Evolutionary conservation across 2,888 invertebrate species (phyloP).

Genomic region (Dicyrtomina minuta): DNA sequence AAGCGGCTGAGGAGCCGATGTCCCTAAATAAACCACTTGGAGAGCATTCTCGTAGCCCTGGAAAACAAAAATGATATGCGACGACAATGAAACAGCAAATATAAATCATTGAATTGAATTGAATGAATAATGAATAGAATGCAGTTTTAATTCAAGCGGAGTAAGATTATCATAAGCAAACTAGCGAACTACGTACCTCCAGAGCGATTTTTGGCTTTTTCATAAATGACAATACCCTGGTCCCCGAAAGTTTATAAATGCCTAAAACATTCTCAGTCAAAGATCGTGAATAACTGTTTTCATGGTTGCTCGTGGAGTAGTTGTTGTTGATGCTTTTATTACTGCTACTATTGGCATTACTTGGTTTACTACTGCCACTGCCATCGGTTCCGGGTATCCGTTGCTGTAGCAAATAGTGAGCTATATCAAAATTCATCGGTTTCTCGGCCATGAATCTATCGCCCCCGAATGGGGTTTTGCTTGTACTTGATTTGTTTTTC

Average conservation of each 20-base stretch:
- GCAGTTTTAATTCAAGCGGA: too few species aligned
- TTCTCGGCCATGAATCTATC: slow-evolving; percentile 52
- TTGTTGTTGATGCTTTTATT: slow-evolving; percentile 33
- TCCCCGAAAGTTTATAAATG: slow-evolving; percentile 46
- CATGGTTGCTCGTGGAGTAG: slow-evolving; percentile 26
- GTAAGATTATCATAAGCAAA: neutral
- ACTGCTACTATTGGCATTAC: slow-evolving; percentile 15
- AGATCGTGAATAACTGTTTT: slow-evolving; percentile 43
- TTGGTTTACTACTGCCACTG: slow-evolving; percentile 3
- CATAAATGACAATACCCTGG: slow-evolving; percentile 48
- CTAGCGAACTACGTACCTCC: too few species aligned
- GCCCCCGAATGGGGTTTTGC: slow-evolving; percentile 37
- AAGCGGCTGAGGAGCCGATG: slow-evolving; percentile 58
- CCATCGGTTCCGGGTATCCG: slow-evolving; percentile 5
- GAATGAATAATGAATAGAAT: too few species aligned
- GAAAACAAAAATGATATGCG: neutral
- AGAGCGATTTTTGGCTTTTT: slow-evolving; percentile 51
- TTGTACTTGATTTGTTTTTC: slow-evolving; percentile 41
- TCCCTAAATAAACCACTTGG: slow-evolving; percentile 80
- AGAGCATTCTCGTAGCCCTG: slow-evolving; percentile 79
- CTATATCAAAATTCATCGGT: slow-evolving; percentile 52
- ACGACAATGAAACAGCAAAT: too few species aligned
- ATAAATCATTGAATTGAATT: too few species aligned
- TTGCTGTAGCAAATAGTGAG: slow-evolving; percentile 48
- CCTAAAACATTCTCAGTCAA: slow-evolving; percentile 51